These are phyloP conservation scores for Beris chalybata DNA, from an alignment of 2,888 invertebrate species.

Conservation along the genomic window DNA sequence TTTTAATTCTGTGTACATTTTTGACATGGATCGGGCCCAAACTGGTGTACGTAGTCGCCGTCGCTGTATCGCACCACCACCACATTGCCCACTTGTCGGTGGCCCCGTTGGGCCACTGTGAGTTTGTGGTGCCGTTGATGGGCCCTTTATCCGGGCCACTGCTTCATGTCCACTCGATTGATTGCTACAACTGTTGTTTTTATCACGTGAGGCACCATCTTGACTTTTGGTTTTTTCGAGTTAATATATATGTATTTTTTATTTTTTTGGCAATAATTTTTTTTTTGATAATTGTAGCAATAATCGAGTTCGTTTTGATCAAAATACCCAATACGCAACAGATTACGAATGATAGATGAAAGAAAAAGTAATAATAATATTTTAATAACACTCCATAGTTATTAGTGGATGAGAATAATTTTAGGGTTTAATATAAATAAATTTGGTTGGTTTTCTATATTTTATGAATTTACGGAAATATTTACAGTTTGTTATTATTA, in stretches of 20 bases:
- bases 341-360: constrained; percentile 21
- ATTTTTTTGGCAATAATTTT: not conserved
- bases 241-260: not conserved
- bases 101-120: constrained; percentile 58
- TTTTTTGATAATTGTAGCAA: constrained; percentile 18
- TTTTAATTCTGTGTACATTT: constrained; percentile 54
- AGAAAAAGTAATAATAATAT: constrained; percentile 29
- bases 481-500: too few species aligned
- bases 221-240: constrained; percentile 37
- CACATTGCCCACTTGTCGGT: constrained; percentile 42
- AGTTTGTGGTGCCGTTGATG: constrained; percentile 56
- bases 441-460: too few species aligned
- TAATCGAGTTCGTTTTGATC: constrained; percentile 22
- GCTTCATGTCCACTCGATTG: constrained; percentile 40
- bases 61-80: constrained; percentile 61
- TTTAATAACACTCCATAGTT: constrained; percentile 19
- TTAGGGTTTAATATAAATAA: not conserved
- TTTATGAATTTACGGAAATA: constrained; percentile 1
- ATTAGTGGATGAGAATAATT: not conserved
- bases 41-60: constrained; percentile 79
- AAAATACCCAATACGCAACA: not conserved
- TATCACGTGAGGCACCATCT: constrained; percentile 39
- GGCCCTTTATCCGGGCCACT: constrained; percentile 56
- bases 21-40: constrained; percentile 76
- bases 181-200: constrained; percentile 44